Evolutionary conservation across 2,797 vertebrate species (phyloP).

Genomic region (Saxicola maurus): DNA sequence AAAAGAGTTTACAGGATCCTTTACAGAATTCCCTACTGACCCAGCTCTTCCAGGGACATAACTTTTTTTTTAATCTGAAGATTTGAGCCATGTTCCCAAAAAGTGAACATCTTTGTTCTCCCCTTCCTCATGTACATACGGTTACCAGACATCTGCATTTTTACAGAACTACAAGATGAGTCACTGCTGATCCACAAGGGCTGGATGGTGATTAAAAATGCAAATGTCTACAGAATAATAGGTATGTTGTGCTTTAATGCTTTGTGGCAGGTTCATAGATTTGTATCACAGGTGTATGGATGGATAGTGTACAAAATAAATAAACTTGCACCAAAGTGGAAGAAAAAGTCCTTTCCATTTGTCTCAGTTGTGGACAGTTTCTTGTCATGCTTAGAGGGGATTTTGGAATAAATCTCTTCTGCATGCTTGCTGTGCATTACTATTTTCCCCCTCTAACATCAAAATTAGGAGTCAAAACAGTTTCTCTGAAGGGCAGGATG

Average conservation of each 20-base stretch:
- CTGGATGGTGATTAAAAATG: slow-evolving; percentile 55
- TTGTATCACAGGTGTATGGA: slow-evolving; percentile 85
- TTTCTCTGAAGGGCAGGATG: not conserved
- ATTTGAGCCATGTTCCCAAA: slow-evolving; percentile 63
- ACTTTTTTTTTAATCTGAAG: slow-evolving; percentile 58
- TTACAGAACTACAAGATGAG: not conserved
- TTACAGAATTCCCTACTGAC: slow-evolving; percentile 22
- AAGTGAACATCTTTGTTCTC: slow-evolving; percentile 27
- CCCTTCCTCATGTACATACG: not conserved
- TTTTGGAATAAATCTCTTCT: slow-evolving; percentile 10
- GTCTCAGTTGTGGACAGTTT: slow-evolving; percentile 50
- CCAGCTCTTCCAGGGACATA: slow-evolving; percentile 49
- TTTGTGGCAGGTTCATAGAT: slow-evolving; percentile 73
- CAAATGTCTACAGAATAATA: slow-evolving; percentile 62
- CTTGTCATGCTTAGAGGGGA: not conserved
- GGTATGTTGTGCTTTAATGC: slow-evolving; percentile 72
- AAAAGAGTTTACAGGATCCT: slow-evolving; percentile 55
- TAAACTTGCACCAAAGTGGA: slow-evolving; percentile 80
- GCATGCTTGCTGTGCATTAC: not conserved
- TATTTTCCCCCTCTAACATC: not conserved
- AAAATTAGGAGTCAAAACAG: not conserved
- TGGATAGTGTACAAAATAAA: slow-evolving; percentile 80
- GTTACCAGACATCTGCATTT: slow-evolving; percentile 57
- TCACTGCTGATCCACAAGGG: not conserved
- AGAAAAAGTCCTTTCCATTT: slow-evolving; percentile 29